Conservation (phyloP, 2,797 vertebrate genomes). For the Calcarius lapponicus region DNA sequence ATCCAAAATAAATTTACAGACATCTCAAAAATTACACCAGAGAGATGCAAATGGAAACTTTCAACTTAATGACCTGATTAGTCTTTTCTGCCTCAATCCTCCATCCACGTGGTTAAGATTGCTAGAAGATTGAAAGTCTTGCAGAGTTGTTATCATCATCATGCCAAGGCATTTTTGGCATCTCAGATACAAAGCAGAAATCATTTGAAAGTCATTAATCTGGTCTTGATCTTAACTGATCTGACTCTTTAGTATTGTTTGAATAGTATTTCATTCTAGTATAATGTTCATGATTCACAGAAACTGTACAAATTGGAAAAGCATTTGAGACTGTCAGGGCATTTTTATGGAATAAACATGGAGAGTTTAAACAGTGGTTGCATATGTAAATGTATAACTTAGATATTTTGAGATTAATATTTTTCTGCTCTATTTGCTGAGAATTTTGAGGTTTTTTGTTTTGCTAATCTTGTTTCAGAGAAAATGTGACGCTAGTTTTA, state of each 20-base stretch:
- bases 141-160: not conserved
- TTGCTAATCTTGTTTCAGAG: not conserved
- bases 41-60: not conserved
- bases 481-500: not conserved
- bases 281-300: not conserved
- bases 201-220: not conserved
- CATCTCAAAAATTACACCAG: not conserved
- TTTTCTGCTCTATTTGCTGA: not conserved
- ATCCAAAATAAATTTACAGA: not conserved
- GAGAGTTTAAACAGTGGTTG: not conserved
- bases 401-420: not conserved
- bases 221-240: not conserved
- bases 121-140: not conserved
- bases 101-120: not conserved
- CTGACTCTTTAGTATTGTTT: not conserved
- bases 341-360: not conserved
- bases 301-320: not conserved
- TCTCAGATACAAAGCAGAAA: not conserved
- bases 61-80: not conserved
- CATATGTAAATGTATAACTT: not conserved
- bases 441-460: not conserved
- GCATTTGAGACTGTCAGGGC: not conserved
- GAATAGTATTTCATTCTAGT: not conserved
- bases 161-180: not conserved
- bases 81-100: not conserved